A percentile compares a stretch with the other conserved stretches of the same genome.
Conservation (phyloP, 2,888 invertebrate genomes). For the Amaurobius ferox region DNA sequence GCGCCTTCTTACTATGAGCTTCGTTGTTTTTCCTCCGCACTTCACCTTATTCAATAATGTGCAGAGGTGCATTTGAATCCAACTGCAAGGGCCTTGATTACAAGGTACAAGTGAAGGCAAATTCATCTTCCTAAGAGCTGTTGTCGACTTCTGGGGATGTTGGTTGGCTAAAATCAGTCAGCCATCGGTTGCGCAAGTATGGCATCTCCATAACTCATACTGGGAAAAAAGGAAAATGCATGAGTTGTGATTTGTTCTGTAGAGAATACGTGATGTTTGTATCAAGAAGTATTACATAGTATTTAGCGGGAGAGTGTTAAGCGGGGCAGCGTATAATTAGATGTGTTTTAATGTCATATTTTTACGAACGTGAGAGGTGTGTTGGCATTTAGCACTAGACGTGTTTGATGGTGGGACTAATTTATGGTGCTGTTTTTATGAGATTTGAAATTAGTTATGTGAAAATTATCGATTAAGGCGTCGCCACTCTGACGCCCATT, state of each 20-base stretch:
- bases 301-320: background rate
- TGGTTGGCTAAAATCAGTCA: too few relatives aligned
- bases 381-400: background rate
- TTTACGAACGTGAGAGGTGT: background rate
- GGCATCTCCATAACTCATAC: too few relatives aligned
- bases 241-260: background rate
- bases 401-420: background rate
- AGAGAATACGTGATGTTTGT: conserved; percentile 56
- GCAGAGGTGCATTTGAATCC: too few relatives aligned
- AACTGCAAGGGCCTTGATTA: too few relatives aligned
- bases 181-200: too few relatives aligned
- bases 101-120: too few relatives aligned
- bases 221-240: too few relatives aligned
- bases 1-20: too few relatives aligned
- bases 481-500: background rate
- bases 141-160: too few relatives aligned
- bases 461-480: conserved; percentile 1
- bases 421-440: background rate
- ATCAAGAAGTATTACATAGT: conserved; percentile 37
- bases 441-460: background rate
- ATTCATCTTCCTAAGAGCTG: too few relatives aligned
- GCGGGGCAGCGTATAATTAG: background rate
- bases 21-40: too few relatives aligned
- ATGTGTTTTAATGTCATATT: background rate
- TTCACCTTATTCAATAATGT: too few relatives aligned